A percentile compares a stretch with the other conserved stretches of the same genome.
Evolutionary conservation across 2,797 vertebrate genomes (phyloP).

Genomic region (Nyctibius grandis): DNA sequence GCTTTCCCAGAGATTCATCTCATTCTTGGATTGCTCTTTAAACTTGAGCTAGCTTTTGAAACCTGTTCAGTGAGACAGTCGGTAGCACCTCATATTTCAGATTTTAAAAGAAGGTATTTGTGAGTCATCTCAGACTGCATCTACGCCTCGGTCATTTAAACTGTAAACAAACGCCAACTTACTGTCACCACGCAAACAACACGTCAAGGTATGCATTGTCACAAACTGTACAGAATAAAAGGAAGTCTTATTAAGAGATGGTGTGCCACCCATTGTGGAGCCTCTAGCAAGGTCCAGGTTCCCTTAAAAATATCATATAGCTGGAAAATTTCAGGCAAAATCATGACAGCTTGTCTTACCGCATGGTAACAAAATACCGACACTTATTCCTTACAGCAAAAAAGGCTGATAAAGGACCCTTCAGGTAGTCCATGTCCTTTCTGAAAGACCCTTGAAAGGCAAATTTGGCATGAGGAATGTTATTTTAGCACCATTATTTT

Average conservation of each 20-base stretch:
- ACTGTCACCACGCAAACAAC: slow-evolving; percentile 15
- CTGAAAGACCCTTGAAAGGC: neutral
- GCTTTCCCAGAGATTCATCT: neutral
- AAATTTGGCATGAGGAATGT: neutral
- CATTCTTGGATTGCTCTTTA: neutral
- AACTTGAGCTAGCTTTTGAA: neutral
- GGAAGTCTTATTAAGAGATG: slow-evolving; percentile 11
- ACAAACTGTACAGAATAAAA: slow-evolving; percentile 6
- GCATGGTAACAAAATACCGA: neutral
- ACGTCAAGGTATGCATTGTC: neutral
- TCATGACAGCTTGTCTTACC: slow-evolving; percentile 16
- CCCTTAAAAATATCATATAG: slow-evolving; percentile 49
- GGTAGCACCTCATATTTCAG: neutral
- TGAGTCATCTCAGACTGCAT: neutral
- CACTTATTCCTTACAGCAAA: neutral
- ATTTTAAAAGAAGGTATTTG: neutral
- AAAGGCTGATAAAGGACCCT: neutral
- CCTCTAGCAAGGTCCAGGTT: slow-evolving; percentile 40
- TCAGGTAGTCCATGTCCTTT: neutral
- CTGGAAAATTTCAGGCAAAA: slow-evolving; percentile 63
- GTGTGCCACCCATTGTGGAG: slow-evolving; percentile 45
- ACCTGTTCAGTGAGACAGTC: neutral
- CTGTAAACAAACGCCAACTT: slow-evolving; percentile 50
- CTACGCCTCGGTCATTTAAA: neutral
- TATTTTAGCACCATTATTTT: neutral